Percentiles rank a stretch among this genome's conserved stretches.
Conservation (phyloP, 2,113 vertebrate species). For the Amblyornis subalaris region DNA sequence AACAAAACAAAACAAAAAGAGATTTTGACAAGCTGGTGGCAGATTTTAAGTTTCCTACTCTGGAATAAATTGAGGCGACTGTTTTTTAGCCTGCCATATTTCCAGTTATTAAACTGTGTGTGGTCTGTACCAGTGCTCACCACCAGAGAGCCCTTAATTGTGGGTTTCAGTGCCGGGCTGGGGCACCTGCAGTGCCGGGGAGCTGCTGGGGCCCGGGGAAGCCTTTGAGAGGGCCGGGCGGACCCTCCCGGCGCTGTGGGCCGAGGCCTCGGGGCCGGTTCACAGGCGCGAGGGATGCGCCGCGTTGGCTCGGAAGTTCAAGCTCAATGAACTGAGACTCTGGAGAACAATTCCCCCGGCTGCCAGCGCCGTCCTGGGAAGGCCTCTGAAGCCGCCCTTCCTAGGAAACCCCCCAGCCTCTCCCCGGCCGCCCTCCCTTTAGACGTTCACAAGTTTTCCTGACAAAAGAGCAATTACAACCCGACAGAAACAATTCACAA, state of each 20-base stretch:
- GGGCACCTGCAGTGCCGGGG: background rate
- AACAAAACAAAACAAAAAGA: background rate
- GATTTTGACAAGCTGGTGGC: background rate
- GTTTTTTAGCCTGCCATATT: background rate
- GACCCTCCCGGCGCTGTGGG: background rate
- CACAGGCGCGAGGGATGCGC: background rate
- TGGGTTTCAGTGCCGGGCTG: background rate
- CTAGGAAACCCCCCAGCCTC: background rate
- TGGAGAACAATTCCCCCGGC: constrained; percentile 12
- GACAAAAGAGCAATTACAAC: constrained; percentile 62
- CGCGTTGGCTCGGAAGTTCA: constrained; percentile 23
- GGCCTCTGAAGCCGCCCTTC: background rate
- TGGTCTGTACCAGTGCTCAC: background rate
- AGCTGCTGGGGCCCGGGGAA: background rate
- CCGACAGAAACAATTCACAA: constrained; percentile 19
- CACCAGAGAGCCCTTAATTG: background rate
- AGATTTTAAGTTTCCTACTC: background rate
- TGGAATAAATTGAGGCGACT: background rate
- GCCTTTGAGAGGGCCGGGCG: background rate
- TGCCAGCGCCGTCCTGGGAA: background rate
- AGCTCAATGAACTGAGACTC: constrained; percentile 58
- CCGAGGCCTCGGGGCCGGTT: background rate
- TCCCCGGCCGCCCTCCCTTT: background rate
- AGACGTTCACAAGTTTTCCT: background rate
- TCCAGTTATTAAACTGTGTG: background rate